phyloP scores from a whole-genome alignment of 2,113 vertebrate species.

The Peromyscus polionotus region DNA sequence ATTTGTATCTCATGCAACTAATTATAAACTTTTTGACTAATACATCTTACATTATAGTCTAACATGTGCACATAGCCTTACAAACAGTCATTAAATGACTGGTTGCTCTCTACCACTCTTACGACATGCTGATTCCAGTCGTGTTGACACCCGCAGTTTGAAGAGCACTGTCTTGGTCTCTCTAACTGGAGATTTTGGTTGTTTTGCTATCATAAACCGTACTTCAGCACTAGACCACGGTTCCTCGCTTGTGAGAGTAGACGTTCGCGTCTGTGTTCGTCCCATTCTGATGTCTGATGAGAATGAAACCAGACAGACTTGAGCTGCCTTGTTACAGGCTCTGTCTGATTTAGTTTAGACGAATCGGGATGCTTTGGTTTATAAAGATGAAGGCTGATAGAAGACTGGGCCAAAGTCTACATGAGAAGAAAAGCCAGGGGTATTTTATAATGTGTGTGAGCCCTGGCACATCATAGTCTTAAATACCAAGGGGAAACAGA shows the following conservation, averaged over 20 bases:
- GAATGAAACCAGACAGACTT: background rate
- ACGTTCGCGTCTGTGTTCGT: slow-evolving; percentile 35
- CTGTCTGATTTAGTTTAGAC: slow-evolving; percentile 37
- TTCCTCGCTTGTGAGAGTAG: slow-evolving; percentile 54
- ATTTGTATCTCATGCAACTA: slow-evolving; percentile 35
- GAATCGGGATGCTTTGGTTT: slow-evolving; percentile 17
- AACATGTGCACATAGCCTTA: slow-evolving; percentile 11
- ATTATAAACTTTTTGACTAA: slow-evolving; percentile 44
- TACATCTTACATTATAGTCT: slow-evolving; percentile 19
- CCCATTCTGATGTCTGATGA: background rate
- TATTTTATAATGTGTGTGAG: slow-evolving; percentile 24
- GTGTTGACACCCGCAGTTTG: slow-evolving; percentile 25
- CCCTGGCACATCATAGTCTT: background rate
- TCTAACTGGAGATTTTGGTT: slow-evolving; percentile 37
- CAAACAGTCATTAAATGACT: slow-evolving; percentile 5
- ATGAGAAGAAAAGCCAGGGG: slow-evolving; percentile 40
- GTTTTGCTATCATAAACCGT: background rate
- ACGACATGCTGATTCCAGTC: too few species aligned
- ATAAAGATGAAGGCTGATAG: slow-evolving; percentile 34
- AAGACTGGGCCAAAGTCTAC: slow-evolving; percentile 16
- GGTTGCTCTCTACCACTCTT: slow-evolving; percentile 9
- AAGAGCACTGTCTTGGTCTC: slow-evolving; percentile 17
- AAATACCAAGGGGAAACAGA: slow-evolving; percentile 26
- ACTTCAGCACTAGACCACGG: background rate
- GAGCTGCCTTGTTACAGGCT: background rate